phyloP scores from a whole-genome alignment of 2,888 invertebrate species.

The Portevinia maculata region DNA sequence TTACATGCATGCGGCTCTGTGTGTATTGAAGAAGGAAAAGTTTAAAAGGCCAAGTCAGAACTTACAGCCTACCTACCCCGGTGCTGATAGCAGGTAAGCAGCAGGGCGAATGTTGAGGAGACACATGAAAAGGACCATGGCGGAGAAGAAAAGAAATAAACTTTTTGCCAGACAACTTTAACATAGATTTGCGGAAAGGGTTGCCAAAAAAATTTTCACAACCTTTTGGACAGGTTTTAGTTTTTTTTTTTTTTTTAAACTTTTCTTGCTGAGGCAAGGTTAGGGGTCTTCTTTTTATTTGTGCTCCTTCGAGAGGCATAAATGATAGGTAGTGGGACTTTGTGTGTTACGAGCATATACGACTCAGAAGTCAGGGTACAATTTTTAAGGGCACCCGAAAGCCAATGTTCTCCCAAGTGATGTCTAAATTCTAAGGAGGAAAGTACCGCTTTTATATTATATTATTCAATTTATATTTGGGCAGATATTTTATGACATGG shows the following conservation, averaged over 20 bases:
- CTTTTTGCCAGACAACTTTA: conserved; percentile 71
- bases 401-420: conserved; percentile 72
- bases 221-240: conserved; percentile 55
- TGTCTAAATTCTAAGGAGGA: conserved; percentile 57
- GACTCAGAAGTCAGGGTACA: conserved; percentile 56
- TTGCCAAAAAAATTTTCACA: conserved; percentile 69
- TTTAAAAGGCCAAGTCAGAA: conserved; percentile 62
- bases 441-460: conserved; percentile 28
- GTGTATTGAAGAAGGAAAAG: conserved; percentile 52
- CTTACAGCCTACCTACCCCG: conserved; percentile 55
- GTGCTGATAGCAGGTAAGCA: conserved; percentile 65
- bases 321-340: conserved; percentile 56
- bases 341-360: conserved; percentile 41
- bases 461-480: conserved; percentile 58
- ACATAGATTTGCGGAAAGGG: conserved; percentile 71
- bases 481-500: conserved; percentile 40
- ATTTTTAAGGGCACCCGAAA: conserved; percentile 66
- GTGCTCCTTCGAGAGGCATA: conserved; percentile 56
- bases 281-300: conserved; percentile 47
- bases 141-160: conserved; percentile 33
- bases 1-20: no score
- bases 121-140: conserved; percentile 12
- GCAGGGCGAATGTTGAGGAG: conserved; percentile 26
- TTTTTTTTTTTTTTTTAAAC: conserved; percentile 14
- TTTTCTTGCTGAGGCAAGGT: background rate